Base-by-base conservation (phyloP, 2,888 invertebrate species). In the Hypercompe scribonia region DNA sequence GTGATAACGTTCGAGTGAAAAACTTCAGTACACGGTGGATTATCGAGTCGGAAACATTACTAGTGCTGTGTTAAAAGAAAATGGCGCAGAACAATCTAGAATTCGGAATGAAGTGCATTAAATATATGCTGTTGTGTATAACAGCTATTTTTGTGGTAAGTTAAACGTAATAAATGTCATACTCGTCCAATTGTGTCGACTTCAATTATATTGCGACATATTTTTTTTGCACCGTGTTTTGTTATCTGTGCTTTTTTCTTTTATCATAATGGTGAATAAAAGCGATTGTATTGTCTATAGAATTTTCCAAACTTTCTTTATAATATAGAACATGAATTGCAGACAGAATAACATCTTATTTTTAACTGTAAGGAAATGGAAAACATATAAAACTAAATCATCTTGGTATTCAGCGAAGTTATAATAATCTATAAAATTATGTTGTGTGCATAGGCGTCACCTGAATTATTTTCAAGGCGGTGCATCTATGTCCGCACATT, bases 121-220 rank as follows among this genome's bases (percentile, higher is more conserved):
- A 98, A 91, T 98, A 97, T 87, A 96, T 98, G 94, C 94, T 98
- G 80, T 96, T 98, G 86, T 96, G 97, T 83, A 97, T 98, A 84
- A 98, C 98, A 89, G 96, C 97, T 39, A 96, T 98, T 90, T 98
- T 98, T 92, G 97, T 97, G 94, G 98, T 98, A 90, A 97, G 97
- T 96, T 86, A 31, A 65, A 15, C 69, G 65, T 39, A 68, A 63
- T 63, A 65, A 58, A 65, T 67, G 5, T 61, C 7, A 8, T 31
- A 61, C 15, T 31, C 31, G 61, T 13, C 7, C 28, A 61, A 61
- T 28, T 61, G 0, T 18, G 31, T 61, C 31, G 31, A 31, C 8
- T 18, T 31, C 31, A 31, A 61, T 61, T 61, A 31, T 61, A 79
- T 79, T 80, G 75, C 79, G 80, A 74, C 78, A 84, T 76, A 81